Evolutionary conservation across 2,888 invertebrate species (phyloP), one percentile per base, ranked within the genome.

Genomic region (Labia minor): DNA sequence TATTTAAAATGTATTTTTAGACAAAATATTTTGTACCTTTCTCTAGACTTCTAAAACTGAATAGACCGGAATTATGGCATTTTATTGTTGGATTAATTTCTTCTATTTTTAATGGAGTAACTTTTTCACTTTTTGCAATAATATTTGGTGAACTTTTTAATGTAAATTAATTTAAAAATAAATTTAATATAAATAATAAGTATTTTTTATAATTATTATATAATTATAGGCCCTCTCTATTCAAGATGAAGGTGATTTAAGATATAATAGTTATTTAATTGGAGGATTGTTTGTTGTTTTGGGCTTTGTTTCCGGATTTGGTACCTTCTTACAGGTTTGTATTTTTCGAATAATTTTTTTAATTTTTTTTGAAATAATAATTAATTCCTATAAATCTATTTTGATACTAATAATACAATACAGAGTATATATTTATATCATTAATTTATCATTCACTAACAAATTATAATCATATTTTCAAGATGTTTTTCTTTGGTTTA

Each of bases 141-240:
- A 79, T 90, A 14, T 90, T 90, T 72, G 90, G 90, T 37, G 87
- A 90, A 74, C 86, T 89, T 61, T 87, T 89, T 73, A 85, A 85
- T 69, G 85, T 86, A 78, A 64, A 8, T 26, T n/a, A n/a, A n/a
- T n/a, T n/a, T n/a, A n/a, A n/a, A n/a, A n/a, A n/a, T n/a, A n/a
- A n/a, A n/a, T n/a, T n/a, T n/a, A n/a, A n/a, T n/a, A n/a, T n/a
- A n/a, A n/a, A n/a, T n/a, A n/a, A n/a, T n/a, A n/a, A n/a, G n/a
- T n/a, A n/a, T n/a, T n/a, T n/a, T n/a, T n/a, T n/a, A n/a, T n/a
- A n/a, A n/a, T n/a, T n/a, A n/a, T n/a, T n/a, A n/a, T n/a, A n/a
- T n/a, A 61, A 16, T 67, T 62, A 19, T 70, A 75, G 75, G 70
- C 72, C 6, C 69, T 75, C 20, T 71, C 73, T 14, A 61, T 72